Base-by-base conservation (phyloP, 1,140 invertebrate species). In the Lucilia sericata region DNA sequence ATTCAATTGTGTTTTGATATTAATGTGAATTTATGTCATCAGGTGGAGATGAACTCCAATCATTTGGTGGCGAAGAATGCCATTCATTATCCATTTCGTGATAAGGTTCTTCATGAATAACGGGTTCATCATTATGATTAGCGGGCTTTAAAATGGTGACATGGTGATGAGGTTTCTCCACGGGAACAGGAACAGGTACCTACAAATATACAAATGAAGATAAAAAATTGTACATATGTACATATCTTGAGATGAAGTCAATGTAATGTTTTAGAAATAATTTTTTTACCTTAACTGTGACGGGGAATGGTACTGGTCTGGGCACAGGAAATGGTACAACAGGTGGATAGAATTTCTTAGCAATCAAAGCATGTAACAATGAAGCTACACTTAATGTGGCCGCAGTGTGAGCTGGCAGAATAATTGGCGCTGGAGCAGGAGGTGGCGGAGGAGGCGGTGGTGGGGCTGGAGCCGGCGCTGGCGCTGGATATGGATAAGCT, bases 311-410 rank as follows among this genome's bases (percentile, higher is more conserved):
- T 36, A 84, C 51, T 12, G 84, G 84, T n/a, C 84, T 82, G 14
- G 81, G 65, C 34, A 84, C 81, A 3, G 84, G 84, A 30, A 84
- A 81, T 19, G 84, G 84, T 36, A 84, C 36, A n/a, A 84, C 84
- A 3, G 84, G 84, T 36, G 84, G 84, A 83, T 84, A 84, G 25
- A 84, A 84, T 47, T 84, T 84, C 13, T 82, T 81, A 2, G 84
- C 81, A 30, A 84, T 84, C 2, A 84, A 84, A 0, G 81, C 84
- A n/a, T 84, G 84, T 42, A 84, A 47, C 17, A 84, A 75, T 55
- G 84, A 84, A 14, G 84, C 84, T 30, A 84, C 81, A 82, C 84
- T 84, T 47, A 84, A 82, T 3, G 84, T 81, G 55, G 84, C 84
- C 2, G 84, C 81, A 55, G 84, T 84, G 17, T 82, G 74, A 19